Base-by-base conservation (phyloP, 2,888 invertebrate species). In the Lepidocyrtoides sp. region DNA sequence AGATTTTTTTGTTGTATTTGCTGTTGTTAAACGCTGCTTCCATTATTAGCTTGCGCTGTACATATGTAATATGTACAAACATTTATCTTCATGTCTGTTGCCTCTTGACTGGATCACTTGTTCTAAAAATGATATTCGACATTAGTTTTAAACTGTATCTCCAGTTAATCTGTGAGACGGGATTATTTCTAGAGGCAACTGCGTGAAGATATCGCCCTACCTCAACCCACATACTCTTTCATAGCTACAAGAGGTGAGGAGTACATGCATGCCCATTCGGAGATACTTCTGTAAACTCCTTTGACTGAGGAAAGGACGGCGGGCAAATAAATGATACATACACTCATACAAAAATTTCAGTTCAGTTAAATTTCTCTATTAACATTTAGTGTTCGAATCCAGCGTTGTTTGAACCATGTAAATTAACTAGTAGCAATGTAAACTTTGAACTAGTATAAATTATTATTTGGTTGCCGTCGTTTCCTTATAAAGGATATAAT, bases 251-350 rank as follows among this genome's bases (percentile, higher is more conserved):
- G 91, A 91, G 92, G 91, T 75, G 88, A 69, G 91, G 77, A 75
- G 85, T 82, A 66, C 91, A 91, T 89, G 91, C 89, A 89, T 91
- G 92, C 92, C 92, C 92, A 91, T 89, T 88, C 17, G 89, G 91
- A 91, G 87, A 69, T 91, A 89, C 89, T 89, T 89, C 89, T 82
- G 14, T 36, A 51, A n/a, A 66, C 32, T 48, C 89, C 81, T 82
- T 89, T 26, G 72, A 57, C 26, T 57, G 79, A 26, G 77, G 44
- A 69, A 69, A 82, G 57, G 89, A 72, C 57, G 89, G 66, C 48
- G 77, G 83, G 36, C n/a, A 44, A 81, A 81, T 32, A 51, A 51
- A 29, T 77, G 2, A 72, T 10, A 3, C 8, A 41, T 41, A 20
- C 20, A 60, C 60, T 2, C 14, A n/a, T n/a, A n/a, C n/a, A n/a